These are phyloP conservation scores for Mactra quadrangularis DNA, from an alignment of 1,140 invertebrate species.

Conservation along the genomic window DNA sequence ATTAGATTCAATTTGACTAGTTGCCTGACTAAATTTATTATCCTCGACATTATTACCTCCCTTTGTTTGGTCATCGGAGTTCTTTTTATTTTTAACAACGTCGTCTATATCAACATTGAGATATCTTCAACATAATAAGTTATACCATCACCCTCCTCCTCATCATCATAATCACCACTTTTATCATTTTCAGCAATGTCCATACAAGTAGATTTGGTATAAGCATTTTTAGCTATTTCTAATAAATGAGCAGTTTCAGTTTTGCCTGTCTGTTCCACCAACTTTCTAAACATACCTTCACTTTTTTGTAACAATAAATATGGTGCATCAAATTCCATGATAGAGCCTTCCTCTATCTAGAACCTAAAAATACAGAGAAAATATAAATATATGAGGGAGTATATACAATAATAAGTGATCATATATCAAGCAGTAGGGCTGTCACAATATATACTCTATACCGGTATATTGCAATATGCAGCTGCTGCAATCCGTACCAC, in stretches of 20 bases:
- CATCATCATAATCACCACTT: no score
- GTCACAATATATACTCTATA: no score
- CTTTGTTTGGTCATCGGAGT: neutral
- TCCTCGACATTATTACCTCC: neutral
- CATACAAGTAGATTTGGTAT: slow-evolving; percentile 13
- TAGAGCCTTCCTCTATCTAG: slow-evolving; percentile 76
- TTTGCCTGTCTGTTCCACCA: slow-evolving; percentile 83
- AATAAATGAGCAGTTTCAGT: slow-evolving; percentile 71
- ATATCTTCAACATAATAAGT: neutral
- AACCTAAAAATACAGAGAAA: no score
- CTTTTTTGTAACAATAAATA: slow-evolving; percentile 86
- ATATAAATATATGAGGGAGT: no score
- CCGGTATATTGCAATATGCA: no score
- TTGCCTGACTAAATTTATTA: neutral
- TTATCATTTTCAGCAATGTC: no score
- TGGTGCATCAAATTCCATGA: slow-evolving; percentile 89
- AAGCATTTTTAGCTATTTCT: slow-evolving; percentile 69
- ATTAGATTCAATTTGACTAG: neutral
- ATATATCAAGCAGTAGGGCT: no score
- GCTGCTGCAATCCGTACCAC: no score
- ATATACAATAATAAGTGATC: no score
- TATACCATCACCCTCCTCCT: neutral
- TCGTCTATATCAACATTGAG: no score
- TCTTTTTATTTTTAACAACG: no score
- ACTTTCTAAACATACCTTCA: slow-evolving; percentile 82